phyloP scores from a whole-genome alignment of 2,888 invertebrate species.

The Platypus cylindrus region DNA sequence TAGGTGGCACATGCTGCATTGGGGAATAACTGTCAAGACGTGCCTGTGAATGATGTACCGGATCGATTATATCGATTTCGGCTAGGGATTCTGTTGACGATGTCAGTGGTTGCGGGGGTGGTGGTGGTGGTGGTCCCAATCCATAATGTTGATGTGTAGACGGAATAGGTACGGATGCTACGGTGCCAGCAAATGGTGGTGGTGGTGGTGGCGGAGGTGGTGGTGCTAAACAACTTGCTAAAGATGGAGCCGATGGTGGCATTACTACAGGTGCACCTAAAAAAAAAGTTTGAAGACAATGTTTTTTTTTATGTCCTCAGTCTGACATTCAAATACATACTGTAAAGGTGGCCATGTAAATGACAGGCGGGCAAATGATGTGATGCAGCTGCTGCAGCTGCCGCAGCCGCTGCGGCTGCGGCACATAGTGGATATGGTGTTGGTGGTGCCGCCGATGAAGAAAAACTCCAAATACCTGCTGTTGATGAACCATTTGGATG shows the following conservation, averaged over 20 bases:
- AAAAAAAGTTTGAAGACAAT: background rate
- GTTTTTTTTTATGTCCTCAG: background rate
- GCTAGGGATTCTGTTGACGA: conserved; percentile 30
- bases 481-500: conserved; percentile 35
- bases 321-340: conserved; percentile 7
- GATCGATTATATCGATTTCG: conserved; percentile 32
- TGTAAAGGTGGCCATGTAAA: conserved; percentile 27
- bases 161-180: conserved; percentile 12
- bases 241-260: conserved; percentile 12
- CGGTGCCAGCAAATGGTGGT: conserved; percentile 13
- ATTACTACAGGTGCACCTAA: conserved; percentile 12
- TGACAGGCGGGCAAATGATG: conserved; percentile 34
- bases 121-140: conserved; percentile 11
- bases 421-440: conserved; percentile 39
- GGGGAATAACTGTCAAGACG: conserved; percentile 28
- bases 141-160: conserved; percentile 13
- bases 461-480: conserved; percentile 34
- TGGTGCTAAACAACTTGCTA: conserved; percentile 12
- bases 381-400: conserved; percentile 33
- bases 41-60: no score
- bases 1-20: conserved; percentile 35
- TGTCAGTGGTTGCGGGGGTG: conserved; percentile 6
- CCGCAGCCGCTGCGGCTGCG: no score
- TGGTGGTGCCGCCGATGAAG: conserved; percentile 33
- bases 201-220: no score